These are phyloP conservation scores for Candidula unifasciata DNA, from an alignment of 2,888 invertebrate species.

Conservation along the genomic window DNA sequence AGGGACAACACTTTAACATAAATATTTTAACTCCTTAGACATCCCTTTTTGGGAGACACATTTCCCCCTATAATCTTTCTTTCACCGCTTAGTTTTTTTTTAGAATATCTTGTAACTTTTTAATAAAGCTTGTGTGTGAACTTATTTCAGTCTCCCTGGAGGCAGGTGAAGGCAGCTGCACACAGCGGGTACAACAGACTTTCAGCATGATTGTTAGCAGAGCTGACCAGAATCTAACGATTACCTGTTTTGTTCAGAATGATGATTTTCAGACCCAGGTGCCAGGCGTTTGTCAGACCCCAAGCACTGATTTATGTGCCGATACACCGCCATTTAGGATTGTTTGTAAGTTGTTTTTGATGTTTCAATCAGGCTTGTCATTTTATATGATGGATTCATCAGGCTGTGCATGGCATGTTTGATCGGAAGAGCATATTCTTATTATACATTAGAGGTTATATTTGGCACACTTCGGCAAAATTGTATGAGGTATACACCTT, in stretches of 20 bases:
- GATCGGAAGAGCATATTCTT: too few relatives aligned
- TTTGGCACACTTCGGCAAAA: too few relatives aligned
- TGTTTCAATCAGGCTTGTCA: background rate
- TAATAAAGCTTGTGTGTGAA: background rate
- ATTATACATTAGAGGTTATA: too few relatives aligned
- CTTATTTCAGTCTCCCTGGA: slow-evolving; percentile 14
- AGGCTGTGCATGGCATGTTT: too few relatives aligned
- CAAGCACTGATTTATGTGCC: background rate
- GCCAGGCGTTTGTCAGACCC: background rate
- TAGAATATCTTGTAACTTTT: background rate
- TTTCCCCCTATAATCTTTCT: background rate
- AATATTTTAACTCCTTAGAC: background rate
- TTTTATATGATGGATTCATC: too few relatives aligned
- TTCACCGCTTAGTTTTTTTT: background rate
- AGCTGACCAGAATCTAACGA: slow-evolving; percentile 21
- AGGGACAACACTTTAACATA: too few relatives aligned
- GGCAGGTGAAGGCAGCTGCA: background rate
- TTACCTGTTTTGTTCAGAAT: slow-evolving; percentile 37
- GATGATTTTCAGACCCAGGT: background rate
- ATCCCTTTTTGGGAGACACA: background rate
- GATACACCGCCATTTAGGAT: background rate
- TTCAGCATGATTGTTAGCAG: slow-evolving; percentile 15
- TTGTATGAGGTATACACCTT: too few relatives aligned
- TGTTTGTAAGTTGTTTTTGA: background rate
- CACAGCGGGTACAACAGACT: slow-evolving; percentile 6